Conservation (phyloP, 2,888 invertebrate species). For the Pasiphila rectangulata region DNA sequence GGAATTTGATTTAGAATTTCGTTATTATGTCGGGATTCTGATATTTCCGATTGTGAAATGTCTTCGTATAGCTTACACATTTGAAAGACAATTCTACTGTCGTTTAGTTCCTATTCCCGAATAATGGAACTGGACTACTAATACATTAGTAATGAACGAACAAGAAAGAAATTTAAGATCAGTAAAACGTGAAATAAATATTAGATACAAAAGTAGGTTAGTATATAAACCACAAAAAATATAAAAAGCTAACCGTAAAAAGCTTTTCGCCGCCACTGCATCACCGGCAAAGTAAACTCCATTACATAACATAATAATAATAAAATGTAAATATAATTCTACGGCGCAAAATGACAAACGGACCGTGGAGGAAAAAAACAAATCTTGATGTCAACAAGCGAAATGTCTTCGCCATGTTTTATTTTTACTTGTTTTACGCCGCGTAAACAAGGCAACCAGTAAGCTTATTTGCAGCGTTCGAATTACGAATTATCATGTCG, state of each 20-base stretch:
- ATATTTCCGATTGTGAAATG: too few relatives aligned
- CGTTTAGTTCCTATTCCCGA: too few relatives aligned
- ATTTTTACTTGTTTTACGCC: constrained; percentile 47
- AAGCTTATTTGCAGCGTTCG: constrained; percentile 57
- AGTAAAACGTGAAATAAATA: too few relatives aligned
- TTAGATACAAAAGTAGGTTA: neutral
- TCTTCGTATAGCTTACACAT: too few relatives aligned
- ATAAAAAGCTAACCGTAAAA: neutral
- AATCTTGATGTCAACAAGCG: constrained; percentile 63
- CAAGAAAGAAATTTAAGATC: too few relatives aligned
- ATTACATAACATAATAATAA: constrained; percentile 35
- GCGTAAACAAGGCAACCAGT: constrained; percentile 48
- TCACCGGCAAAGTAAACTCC: constrained; percentile 25
- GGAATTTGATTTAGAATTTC: constrained; percentile 16
- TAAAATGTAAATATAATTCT: constrained; percentile 48
- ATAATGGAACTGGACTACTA: too few relatives aligned
- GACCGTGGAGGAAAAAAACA: constrained; percentile 51
- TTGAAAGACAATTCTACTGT: too few relatives aligned
- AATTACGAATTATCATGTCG: constrained; percentile 57
- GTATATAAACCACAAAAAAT: neutral
- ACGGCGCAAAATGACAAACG: constrained; percentile 55
- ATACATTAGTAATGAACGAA: too few relatives aligned
- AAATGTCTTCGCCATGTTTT: constrained; percentile 52
- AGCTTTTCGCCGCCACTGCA: constrained; percentile 11
- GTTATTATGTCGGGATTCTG: too few relatives aligned